Base-by-base conservation (phyloP, 2,888 invertebrate genomes). In the Chelonus formosanus region DNA sequence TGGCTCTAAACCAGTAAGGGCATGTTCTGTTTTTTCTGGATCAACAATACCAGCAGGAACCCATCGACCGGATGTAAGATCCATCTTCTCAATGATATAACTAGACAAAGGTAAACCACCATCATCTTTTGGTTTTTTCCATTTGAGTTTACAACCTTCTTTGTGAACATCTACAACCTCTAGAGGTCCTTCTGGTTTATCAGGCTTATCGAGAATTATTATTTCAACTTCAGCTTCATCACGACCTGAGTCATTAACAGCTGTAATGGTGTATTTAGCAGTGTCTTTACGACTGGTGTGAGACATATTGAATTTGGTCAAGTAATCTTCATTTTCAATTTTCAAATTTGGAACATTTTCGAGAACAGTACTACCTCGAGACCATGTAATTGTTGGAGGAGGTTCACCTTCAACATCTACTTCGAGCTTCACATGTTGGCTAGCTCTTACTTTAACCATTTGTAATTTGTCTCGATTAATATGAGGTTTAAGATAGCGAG, bases 361-460 rank as follows among this genome's bases (percentile, higher is more conserved):
- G 65, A 95, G 84, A 69, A 89, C 88, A 85, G 89, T 86, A 73
- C 87, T 88, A 55, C 87, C 89, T 75, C 92, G 90, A 70, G 87
- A 89, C 96, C 96, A 96, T 4, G 90, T 92, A 75, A 93, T 90
- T 71, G 90, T 91, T 85, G 99, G 98, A 78, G 96, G 93, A 58
- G 99, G 99, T 86, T 99, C 98, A 81, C 98, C 99, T 82, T 93
- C 92, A 74, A 97, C 93, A 84, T 97, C 95, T 3, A 98, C 96
- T 81, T 97, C 96, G 76, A 98, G 88, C 77, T 93, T 95, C 76
- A 98, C 92, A 6, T 91, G 87, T 79, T 95, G 92, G 0, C 98
- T 97, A 32, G 96, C 95, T 75, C 97, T 92, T 3, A 98, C 92
- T 79, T 93, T 93, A 0, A 96, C 88, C 1, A 92, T 91, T 69